Evolutionary conservation across 2,888 invertebrate genomes (phyloP).

Genomic region (Leucophora obtusa): DNA sequence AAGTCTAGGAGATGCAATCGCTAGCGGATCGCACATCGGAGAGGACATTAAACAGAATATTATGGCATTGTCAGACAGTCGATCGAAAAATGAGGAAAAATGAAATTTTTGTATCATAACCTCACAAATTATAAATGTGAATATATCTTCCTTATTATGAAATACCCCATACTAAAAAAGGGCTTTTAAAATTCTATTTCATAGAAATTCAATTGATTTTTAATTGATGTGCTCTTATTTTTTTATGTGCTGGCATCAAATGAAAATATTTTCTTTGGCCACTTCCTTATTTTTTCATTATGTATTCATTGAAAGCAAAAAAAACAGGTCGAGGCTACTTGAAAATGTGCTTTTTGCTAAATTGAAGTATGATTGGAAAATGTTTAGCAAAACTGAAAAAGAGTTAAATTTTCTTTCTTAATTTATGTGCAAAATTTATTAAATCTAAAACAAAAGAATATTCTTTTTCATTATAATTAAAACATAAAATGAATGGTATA

Average conservation of each 20-base stretch:
- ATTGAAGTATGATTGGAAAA: not conserved
- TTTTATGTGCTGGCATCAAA: constrained; percentile 7
- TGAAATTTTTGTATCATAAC: too few relatives aligned
- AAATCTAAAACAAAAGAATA: not conserved
- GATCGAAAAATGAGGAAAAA: too few relatives aligned
- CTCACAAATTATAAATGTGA: too few relatives aligned
- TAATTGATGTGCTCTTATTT: not conserved
- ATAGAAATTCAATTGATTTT: not conserved
- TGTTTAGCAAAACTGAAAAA: not conserved
- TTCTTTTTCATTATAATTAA: not conserved
- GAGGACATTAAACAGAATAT: too few relatives aligned
- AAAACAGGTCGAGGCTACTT: constrained; percentile 34
- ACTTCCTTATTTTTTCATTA: constrained; percentile 8
- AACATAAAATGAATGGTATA: not conserved
- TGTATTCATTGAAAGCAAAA: constrained; percentile 20
- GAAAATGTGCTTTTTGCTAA: not conserved
- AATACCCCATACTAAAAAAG: not conserved
- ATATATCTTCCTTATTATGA: not conserved
- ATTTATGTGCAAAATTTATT: not conserved
- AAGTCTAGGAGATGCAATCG: too few relatives aligned
- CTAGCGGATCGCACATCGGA: too few relatives aligned
- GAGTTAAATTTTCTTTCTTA: not conserved
- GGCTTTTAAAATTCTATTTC: not conserved
- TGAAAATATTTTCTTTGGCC: constrained; percentile 50
- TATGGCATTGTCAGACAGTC: too few relatives aligned